Evolutionary conservation across 2,888 invertebrate species (phyloP).

Genomic region (Orthosia incerta): DNA sequence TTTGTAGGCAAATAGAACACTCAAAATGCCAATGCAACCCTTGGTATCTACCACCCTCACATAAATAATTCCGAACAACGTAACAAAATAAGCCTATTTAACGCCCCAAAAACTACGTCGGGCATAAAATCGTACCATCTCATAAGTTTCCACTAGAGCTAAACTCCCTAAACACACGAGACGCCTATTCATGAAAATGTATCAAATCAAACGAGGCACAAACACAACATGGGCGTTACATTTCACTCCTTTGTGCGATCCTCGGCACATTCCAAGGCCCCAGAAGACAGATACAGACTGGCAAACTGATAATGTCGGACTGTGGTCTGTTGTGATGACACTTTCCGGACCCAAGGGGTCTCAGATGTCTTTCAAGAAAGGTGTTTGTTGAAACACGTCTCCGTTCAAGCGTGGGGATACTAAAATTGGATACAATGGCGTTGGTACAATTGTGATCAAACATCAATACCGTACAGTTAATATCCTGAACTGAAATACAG

Average conservation of each 20-base stretch:
- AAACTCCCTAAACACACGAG: slow-evolving; percentile 41
- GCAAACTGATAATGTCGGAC: slow-evolving; percentile 61
- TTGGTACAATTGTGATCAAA: slow-evolving; percentile 27
- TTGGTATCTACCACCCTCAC: not conserved
- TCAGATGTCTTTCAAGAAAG: slow-evolving; percentile 39
- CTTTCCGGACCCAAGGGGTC: slow-evolving; percentile 63
- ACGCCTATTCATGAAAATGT: slow-evolving; percentile 49
- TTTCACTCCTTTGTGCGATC: slow-evolving; percentile 58
- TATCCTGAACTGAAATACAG: slow-evolving; percentile 32
- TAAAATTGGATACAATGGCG: slow-evolving; percentile 49
- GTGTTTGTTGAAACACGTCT: slow-evolving; percentile 38
- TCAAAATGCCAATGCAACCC: not conserved
- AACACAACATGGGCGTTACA: slow-evolving; percentile 52
- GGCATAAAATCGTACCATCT: slow-evolving; percentile 11
- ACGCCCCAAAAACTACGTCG: slow-evolving; percentile 1
- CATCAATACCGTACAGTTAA: slow-evolving; percentile 33
- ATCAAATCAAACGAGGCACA: slow-evolving; percentile 60
- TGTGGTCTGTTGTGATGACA: slow-evolving; percentile 46
- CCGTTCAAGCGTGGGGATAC: slow-evolving; percentile 23
- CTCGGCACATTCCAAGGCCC: slow-evolving; percentile 60
- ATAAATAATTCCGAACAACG: slow-evolving; percentile 1
- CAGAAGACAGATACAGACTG: slow-evolving; percentile 56
- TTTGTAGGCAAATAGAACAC: not conserved
- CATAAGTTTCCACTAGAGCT: slow-evolving; percentile 37
- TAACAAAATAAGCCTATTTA: not conserved